Conservation (phyloP, 2,113 vertebrate genomes). For the Pseudonaja textilis region DNA sequence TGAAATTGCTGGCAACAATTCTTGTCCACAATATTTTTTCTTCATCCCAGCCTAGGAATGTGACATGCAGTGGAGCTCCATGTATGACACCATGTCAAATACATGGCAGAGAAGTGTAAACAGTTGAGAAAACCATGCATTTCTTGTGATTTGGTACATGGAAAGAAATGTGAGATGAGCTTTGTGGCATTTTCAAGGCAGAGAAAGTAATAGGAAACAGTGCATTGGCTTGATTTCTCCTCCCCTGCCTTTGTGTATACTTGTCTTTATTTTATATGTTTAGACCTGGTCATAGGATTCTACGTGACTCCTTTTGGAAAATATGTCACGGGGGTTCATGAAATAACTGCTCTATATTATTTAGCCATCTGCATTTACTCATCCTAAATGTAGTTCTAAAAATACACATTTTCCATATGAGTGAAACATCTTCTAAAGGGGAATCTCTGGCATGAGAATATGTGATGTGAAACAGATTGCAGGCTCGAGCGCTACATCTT, state of each 20-base stretch:
- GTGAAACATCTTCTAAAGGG: slow-evolving; percentile 24
- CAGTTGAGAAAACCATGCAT: not conserved
- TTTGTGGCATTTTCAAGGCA: not conserved
- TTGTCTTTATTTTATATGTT: not conserved
- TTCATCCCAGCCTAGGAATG: not conserved
- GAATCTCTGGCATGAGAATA: slow-evolving; percentile 16
- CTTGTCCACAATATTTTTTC: not conserved
- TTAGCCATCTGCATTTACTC: not conserved
- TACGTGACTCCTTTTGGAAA: not conserved
- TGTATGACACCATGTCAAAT: not conserved
- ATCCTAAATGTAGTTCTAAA: not conserved
- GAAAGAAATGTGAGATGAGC: not conserved
- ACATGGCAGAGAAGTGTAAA: not conserved
- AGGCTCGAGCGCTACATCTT: slow-evolving; percentile 30
- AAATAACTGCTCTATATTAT: not conserved
- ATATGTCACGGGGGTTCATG: not conserved
- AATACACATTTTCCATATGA: not conserved
- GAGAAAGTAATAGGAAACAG: not conserved
- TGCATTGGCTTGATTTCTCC: not conserved
- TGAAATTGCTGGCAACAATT: not conserved
- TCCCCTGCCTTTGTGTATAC: not conserved
- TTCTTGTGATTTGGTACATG: not conserved
- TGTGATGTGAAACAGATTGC: slow-evolving; percentile 56
- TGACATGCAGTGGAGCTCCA: not conserved
- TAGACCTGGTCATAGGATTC: not conserved